Base-by-base conservation (phyloP, 2,888 invertebrate genomes). In the Pteria penguin region DNA sequence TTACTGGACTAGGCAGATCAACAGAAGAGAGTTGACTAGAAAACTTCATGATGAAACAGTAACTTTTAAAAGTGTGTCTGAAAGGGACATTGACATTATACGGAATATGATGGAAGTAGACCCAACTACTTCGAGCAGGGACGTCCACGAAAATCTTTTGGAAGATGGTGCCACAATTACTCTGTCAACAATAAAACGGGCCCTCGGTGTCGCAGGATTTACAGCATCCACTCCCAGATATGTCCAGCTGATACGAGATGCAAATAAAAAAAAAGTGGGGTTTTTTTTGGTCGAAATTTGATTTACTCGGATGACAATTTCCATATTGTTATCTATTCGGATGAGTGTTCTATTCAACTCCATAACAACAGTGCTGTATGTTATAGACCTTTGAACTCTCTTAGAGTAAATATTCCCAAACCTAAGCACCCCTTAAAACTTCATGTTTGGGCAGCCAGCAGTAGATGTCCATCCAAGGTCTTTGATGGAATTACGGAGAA, bases 401-500 rank as follows among this genome's bases (percentile, higher is more conserved):
- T 54, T 4, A 26, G 26, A 29, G 31, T 14, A 24, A 36, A 29
- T 14, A 55, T 66, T 18, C 65, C 72, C 1, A 32, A 58, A 65
- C 75, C 77, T 4, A 77, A 77, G 61, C 77, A 72, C 36, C 72
- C 75, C 14, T n/a, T 77, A 8, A 75, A 80, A 62, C 24, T 77
- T 2, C 77, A 75, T 62, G 75, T 78, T 11, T 80, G 72, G 75
- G 77, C 63, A 14, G 77, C 70, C 1, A 77, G 77, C 18, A 80
- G 72, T 29, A 31, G 75, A 4, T 22, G 69, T n/a, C 29, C 72
- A 26, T 67, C 72, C 3, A 22, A 62, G 24, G 63, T 80, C 1
- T 80, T 80, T 33, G 75, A 79, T 27, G 76, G 76, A 1, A 76
- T 79, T 33, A 73, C 76, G 76, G 74, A 73, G 2, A 31, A 54